Percentiles rank a stretch among this genome's conserved stretches.
phyloP scores from a whole-genome alignment of 2,888 invertebrate species.

The Merodon equestris region DNA sequence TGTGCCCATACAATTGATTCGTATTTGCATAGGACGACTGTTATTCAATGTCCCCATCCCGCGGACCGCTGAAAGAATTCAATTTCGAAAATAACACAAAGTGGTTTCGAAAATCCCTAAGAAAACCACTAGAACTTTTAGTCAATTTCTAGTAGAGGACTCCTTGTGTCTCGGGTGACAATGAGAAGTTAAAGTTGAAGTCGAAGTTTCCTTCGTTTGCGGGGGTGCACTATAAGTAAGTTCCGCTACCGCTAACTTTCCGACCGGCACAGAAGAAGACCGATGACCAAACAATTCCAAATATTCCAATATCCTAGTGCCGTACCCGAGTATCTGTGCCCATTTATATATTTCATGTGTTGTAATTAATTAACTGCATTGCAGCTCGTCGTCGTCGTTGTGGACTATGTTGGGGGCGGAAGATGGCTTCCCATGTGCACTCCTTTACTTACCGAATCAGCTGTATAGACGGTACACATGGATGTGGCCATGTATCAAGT shows the following conservation, averaged over 20 bases:
- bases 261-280: conserved; percentile 18
- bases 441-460: conserved; percentile 48
- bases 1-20: conserved; percentile 58
- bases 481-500: too few species aligned
- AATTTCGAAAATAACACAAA: conserved; percentile 56
- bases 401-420: conserved; percentile 1
- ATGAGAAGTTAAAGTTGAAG: conserved; percentile 53
- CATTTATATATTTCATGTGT: conserved; percentile 65
- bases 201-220: conserved; percentile 13
- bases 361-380: conserved; percentile 69
- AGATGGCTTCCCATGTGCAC: conserved; percentile 52
- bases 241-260: conserved; percentile 25
- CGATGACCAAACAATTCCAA: conserved; percentile 64
- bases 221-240: too few species aligned
- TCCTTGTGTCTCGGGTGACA: conserved; percentile 63
- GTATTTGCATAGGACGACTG: conserved; percentile 60
- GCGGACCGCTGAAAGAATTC: conserved; percentile 53
- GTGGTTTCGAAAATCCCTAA: conserved; percentile 47
- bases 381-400: conserved; percentile 49
- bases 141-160: conserved; percentile 63
- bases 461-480: too few species aligned
- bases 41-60: too few species aligned
- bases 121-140: conserved; percentile 63
- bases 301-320: conserved; percentile 62
- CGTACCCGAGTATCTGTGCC: conserved; percentile 37